phyloP scores from a whole-genome alignment of 2,113 vertebrate species.

The Aegotheles bennettii region DNA sequence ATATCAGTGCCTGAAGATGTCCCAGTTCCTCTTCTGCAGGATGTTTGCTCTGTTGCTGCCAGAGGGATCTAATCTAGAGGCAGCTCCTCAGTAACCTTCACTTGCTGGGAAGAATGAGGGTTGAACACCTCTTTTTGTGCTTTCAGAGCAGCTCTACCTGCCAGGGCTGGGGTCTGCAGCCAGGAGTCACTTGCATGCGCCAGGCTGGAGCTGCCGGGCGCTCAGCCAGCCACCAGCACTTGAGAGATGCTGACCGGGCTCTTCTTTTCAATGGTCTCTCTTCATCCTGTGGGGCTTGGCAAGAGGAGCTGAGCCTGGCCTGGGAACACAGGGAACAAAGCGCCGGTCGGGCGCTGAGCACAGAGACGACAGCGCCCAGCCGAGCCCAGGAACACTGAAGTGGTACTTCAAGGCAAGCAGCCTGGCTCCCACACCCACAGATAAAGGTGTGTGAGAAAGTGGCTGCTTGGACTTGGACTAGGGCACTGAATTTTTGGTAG shows the following conservation, averaged over 20 bases:
- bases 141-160: neutral
- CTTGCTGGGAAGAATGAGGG: neutral
- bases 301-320: neutral
- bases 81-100: neutral
- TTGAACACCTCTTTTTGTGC: neutral
- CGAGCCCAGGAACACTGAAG: neutral
- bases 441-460: neutral
- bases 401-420: constrained; percentile 31
- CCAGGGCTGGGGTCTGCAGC: neutral
- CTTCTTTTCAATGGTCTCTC: neutral
- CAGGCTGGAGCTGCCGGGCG: neutral
- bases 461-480: neutral
- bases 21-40: neutral
- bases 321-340: constrained; percentile 18
- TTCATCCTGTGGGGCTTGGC: neutral
- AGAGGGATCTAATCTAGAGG: neutral
- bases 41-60: neutral
- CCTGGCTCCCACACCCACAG: neutral
- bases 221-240: neutral
- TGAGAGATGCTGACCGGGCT: neutral
- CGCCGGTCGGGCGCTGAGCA: accelerated
- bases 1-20: neutral
- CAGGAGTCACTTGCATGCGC: neutral
- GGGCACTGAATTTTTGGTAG: neutral
- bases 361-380: neutral